These are phyloP conservation scores for Clamator glandarius DNA, from an alignment of 2,797 vertebrate genomes.

Conservation along the genomic window DNA sequence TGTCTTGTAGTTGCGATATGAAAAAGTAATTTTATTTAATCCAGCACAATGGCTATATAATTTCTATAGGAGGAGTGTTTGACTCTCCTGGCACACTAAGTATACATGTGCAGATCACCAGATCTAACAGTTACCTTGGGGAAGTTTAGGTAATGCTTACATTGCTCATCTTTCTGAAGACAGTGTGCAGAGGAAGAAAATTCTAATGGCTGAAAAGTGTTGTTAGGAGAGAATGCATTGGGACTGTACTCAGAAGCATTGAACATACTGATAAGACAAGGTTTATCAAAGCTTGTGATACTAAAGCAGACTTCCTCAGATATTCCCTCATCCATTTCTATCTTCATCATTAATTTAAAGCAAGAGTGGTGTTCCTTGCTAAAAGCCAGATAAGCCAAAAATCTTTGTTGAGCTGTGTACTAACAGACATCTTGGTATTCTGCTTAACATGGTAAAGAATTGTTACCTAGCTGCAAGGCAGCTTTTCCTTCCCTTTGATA, in stretches of 20 bases:
- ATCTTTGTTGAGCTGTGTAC: not conserved
- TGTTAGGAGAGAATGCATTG: not conserved
- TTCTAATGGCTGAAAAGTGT: not conserved
- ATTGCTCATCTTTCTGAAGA: not conserved
- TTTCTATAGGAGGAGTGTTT: not conserved
- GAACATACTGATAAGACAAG: not conserved
- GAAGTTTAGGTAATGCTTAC: not conserved
- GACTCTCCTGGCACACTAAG: not conserved
- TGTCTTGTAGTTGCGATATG: not conserved
- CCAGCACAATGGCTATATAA: not conserved
- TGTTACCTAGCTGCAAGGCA: not conserved
- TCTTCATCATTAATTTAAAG: not conserved
- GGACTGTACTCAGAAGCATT: not conserved
- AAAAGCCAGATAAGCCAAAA: not conserved
- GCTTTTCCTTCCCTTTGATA: not conserved
- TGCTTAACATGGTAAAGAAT: not conserved
- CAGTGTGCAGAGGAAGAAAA: not conserved
- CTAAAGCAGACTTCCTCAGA: not conserved
- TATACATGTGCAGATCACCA: not conserved
- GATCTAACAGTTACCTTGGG: accelerated
- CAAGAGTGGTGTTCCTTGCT: not conserved
- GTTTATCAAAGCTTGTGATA: not conserved
- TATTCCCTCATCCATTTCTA: not conserved
- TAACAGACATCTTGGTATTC: not conserved
- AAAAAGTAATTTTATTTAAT: not conserved